Base-by-base conservation (phyloP, 2,113 vertebrate species). In the Calcarius ornatus region DNA sequence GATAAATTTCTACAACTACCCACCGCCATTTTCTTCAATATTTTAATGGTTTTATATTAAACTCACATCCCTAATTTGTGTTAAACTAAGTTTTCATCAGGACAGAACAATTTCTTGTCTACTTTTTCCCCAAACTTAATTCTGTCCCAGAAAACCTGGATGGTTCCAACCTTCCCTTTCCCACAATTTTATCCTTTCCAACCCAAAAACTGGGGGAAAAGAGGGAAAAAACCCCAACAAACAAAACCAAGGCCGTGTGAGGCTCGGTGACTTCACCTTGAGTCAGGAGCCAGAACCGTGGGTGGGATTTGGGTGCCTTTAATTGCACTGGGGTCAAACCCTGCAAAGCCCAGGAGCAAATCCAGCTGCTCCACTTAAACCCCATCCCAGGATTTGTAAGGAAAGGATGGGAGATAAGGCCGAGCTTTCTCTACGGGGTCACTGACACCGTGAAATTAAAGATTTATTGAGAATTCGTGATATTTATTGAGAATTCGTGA, bases 201-300 rank as follows among this genome's bases (percentile, higher is more conserved):
- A 50, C 47, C 25, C 3, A 70, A 95, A 75, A 81, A 61, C 0
- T 21, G 22, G 1, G 23, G 27, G 0, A 1, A 4, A 15, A 2
- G 8, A 1, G 3, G 2, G 8, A 7, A 9, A 23, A 51, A 24
- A 2, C 1, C 14, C 19, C 4, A 38, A 6, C 3, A 28, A 54
- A 33, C 9, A 24, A 37, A 37, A 20, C 16, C 51, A 23, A 22
- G 24, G 3, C 9, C 28, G 6, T 15, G 65, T 10, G 45, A 35
- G 71, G 31, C 43, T 60, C 13, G 5, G 15, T 87, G 92, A 59
- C 43, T 68, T 85, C 25, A 43, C 19, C 72, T 59, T 12, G 96
- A 80, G 93, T 88, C 92, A 85, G 71, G 64, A 18, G 53, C 65
- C 76, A 69, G 9, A 42, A 63, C 10, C 0, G 15, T 79, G 75